Conservation (phyloP, 2,113 vertebrate species). For the Malurus melanocephalus region DNA sequence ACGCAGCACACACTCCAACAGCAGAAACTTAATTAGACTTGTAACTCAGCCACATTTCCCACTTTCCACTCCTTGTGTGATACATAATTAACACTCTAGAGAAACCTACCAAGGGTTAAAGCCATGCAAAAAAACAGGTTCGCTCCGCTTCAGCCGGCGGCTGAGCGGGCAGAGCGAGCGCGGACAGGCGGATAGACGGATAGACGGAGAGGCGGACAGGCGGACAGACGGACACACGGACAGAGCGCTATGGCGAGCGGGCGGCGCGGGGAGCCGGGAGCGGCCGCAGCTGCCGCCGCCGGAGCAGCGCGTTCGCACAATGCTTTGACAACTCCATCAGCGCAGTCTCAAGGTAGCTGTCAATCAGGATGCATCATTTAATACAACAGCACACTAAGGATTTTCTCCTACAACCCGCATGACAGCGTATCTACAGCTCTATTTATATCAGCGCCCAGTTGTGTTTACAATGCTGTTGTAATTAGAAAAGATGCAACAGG, state of each 20-base stretch:
- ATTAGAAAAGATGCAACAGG: conserved; percentile 89
- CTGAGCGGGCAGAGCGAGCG: neutral
- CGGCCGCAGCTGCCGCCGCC: conserved; percentile 74
- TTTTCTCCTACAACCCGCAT: conserved; percentile 80
- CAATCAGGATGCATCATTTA: conserved; percentile 96
- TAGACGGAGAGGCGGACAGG: too few relatives aligned
- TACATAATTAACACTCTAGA: neutral
- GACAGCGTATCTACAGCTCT: conserved; percentile 93
- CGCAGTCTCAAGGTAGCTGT: conserved; percentile 95
- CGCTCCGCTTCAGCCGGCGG: neutral
- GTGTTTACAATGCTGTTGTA: conserved; percentile 83
- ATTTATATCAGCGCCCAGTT: conserved; percentile 84
- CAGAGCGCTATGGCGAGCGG: neutral
- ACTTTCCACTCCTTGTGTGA: neutral
- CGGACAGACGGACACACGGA: too few relatives aligned
- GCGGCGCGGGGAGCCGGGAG: neutral
- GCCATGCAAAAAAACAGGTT: neutral
- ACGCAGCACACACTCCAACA: neutral
- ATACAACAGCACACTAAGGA: conserved; percentile 90
- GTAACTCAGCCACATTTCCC: neutral
- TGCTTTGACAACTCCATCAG: conserved; percentile 97
- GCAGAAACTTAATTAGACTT: conserved; percentile 33
- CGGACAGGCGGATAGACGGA: neutral
- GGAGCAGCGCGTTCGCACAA: conserved; percentile 78
- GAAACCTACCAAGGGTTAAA: conserved; percentile 7